Evolutionary conservation across 2,888 invertebrate genomes (phyloP).

Genomic region (Agapostemon virescens): DNA sequence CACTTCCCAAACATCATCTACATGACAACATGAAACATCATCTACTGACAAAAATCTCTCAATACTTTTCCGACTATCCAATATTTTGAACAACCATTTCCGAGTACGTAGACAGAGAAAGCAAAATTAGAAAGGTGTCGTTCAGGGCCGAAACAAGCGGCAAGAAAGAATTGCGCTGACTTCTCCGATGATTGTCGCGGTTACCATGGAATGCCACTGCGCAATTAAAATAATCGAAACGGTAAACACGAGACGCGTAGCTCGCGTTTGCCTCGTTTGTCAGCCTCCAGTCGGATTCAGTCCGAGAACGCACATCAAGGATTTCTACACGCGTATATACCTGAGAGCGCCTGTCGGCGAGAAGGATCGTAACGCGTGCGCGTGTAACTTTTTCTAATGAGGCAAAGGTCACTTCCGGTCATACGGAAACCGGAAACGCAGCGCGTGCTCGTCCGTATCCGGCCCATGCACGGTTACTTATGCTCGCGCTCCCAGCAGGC

Average conservation of each 20-base stretch:
- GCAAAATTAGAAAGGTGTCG: no score
- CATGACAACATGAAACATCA: no score
- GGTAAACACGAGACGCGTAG: conserved; percentile 14
- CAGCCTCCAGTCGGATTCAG: conserved; percentile 10
- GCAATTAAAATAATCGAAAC: not conserved
- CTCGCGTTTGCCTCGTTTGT: not conserved
- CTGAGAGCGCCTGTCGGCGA: conserved; percentile 4
- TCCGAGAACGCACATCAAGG: not conserved
- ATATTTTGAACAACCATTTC: no score
- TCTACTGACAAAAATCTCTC: no score
- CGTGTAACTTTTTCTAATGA: conserved; percentile 70
- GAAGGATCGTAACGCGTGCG: conserved; percentile 39
- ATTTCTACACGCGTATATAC: not conserved
- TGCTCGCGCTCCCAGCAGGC: conserved; percentile 33
- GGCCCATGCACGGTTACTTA: conserved; percentile 35
- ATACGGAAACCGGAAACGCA: conserved; percentile 70
- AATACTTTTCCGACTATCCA: no score
- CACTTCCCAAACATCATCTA: no score
- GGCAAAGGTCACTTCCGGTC: conserved; percentile 74
- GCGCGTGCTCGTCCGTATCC: conserved; percentile 74
- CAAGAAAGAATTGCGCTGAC: no score
- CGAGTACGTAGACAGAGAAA: no score
- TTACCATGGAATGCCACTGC: conserved; percentile 2
- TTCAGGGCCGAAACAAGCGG: no score
- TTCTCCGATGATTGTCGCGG: conserved; percentile 7